Evolutionary conservation across 1,140 invertebrate genomes (phyloP).

Genomic region (Atta colombica): DNA sequence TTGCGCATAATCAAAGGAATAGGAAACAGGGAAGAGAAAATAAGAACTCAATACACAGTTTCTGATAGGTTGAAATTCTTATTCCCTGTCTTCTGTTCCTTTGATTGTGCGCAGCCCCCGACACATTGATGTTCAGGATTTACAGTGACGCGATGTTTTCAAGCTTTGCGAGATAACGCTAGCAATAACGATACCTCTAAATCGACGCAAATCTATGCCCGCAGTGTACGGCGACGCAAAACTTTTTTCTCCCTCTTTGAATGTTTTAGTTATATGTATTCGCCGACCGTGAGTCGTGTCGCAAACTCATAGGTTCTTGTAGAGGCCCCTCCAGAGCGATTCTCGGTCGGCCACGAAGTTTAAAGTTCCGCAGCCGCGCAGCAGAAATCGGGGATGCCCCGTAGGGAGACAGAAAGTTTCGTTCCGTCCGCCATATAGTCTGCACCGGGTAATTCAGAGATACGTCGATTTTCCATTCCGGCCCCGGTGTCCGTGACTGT

Average conservation of each 20-base stretch:
- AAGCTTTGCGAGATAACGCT: not conserved
- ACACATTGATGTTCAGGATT: constrained; percentile 13
- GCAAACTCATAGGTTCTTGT: constrained; percentile 69
- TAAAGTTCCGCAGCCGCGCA: constrained; percentile 66
- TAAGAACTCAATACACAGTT: no score
- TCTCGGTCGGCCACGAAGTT: constrained; percentile 63
- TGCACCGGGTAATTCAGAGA: constrained; percentile 71
- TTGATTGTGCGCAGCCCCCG: no score
- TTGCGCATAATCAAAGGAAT: no score
- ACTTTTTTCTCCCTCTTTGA: constrained; percentile 65
- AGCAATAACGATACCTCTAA: constrained; percentile 17
- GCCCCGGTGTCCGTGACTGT: constrained; percentile 21
- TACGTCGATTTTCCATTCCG: constrained; percentile 75
- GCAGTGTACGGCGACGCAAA: constrained; percentile 25
- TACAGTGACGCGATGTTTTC: not conserved
- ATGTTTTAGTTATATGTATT: constrained; percentile 71
- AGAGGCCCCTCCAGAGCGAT: constrained; percentile 66
- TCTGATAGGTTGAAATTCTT: no score
- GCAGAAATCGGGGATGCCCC: constrained; percentile 68
- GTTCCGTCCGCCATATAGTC: constrained; percentile 68
- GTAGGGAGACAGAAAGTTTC: constrained; percentile 69
- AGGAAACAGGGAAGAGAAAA: no score
- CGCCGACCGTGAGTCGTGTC: constrained; percentile 63
- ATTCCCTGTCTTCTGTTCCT: no score
- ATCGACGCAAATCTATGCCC: constrained; percentile 34